Conservation (phyloP, 2,797 vertebrate genomes). For the Prionace glauca region DNA sequence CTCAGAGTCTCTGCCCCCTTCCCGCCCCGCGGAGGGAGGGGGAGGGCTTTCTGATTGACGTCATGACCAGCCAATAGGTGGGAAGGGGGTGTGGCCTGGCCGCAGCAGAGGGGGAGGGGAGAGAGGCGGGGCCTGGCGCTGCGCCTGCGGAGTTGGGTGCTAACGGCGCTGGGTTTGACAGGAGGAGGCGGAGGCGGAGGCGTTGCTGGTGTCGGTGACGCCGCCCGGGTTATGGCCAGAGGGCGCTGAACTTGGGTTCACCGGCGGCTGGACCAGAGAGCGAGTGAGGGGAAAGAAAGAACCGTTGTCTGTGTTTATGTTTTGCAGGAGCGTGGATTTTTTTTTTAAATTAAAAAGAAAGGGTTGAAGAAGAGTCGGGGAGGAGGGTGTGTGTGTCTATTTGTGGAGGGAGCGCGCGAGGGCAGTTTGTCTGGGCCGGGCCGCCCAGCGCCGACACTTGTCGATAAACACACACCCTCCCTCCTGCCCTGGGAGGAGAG, state of each 20-base stretch:
- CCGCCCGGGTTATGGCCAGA: not conserved
- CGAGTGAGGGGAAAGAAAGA: not conserved
- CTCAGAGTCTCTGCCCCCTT: no score
- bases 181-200: not conserved
- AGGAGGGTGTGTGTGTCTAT: no score
- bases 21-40: accelerated
- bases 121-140: not conserved
- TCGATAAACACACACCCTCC: not conserved
- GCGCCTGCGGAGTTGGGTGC: not conserved
- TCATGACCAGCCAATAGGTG: not conserved
- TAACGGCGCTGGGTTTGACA: not conserved
- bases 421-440: not conserved
- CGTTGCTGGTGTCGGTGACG: not conserved
- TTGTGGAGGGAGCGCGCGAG: not conserved
- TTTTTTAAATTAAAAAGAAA: not conserved
- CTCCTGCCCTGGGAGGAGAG: not conserved
- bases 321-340: not conserved
- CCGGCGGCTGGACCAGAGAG: not conserved
- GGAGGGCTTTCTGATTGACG: not conserved
- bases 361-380: not conserved
- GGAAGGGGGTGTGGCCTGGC: not conserved
- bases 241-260: not conserved
- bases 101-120: accelerated
- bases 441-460: not conserved
- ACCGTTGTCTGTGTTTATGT: not conserved